Evolutionary conservation across 2,888 invertebrate genomes (phyloP).

Genomic region (Ectemnius cavifrons): DNA sequence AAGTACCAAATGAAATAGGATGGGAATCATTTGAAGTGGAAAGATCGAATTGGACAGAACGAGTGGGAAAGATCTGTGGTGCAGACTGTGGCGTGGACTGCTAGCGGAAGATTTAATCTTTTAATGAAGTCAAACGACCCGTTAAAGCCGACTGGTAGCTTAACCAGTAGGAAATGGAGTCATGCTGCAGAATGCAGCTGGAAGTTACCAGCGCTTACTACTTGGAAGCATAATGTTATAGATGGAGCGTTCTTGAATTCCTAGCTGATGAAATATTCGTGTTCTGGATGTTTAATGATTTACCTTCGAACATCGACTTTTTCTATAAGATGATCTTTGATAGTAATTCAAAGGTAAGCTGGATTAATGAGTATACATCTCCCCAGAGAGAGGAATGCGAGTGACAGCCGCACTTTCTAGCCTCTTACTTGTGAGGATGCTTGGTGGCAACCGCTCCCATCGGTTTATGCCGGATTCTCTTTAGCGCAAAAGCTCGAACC

Average conservation of each 20-base stretch:
- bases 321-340: neutral
- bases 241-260: too few relatives aligned
- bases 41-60: neutral
- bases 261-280: too few relatives aligned
- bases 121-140: slow-evolving; percentile 47
- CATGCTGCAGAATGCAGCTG: slow-evolving; percentile 21
- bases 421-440: neutral
- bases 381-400: slow-evolving; percentile 3
- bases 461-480: too few relatives aligned
- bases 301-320: neutral
- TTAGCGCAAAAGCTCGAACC: too few relatives aligned
- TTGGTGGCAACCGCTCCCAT: too few relatives aligned
- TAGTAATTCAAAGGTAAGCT: neutral
- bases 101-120: slow-evolving; percentile 50
- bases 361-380: slow-evolving; percentile 23
- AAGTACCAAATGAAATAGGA: neutral
- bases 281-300: too few relatives aligned
- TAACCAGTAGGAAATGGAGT: neutral
- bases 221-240: too few relatives aligned
- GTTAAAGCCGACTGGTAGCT: slow-evolving; percentile 34
- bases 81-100: neutral
- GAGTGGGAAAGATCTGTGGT: neutral
- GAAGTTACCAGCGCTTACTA: too few relatives aligned
- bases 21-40: neutral
- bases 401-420: neutral